Evolutionary conservation across 2,797 vertebrate genomes (phyloP), one percentile per base, ranked within the genome.

Genomic region (Muraenolepis orangiensis): DNA sequence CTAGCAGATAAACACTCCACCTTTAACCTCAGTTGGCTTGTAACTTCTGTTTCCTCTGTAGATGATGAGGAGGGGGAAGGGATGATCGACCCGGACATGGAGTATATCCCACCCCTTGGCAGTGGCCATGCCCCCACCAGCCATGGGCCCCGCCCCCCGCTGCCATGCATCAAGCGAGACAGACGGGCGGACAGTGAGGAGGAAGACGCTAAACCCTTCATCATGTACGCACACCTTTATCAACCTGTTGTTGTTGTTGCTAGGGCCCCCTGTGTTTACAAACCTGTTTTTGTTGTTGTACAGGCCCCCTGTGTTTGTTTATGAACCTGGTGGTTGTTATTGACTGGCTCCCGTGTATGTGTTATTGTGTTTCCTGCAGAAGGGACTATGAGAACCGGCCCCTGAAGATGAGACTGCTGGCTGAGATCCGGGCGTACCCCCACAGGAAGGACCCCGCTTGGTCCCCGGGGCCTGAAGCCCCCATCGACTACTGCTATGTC

Each of bases 401-500:
- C 0, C 88, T 94, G 72, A 98, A 96, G 91, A 91, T 98, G 68
- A 88, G 86, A 74, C 88, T 99, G 74, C 87, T 99, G 88, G 93
- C 94, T 0, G 95, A 99, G 92, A 96, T 99, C 76, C 88, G 92
- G 4, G 93, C 95, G 0, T 83, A 93, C 82, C 88, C 90, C 0
- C 95, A 96, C 85, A 93, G 86, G 81, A 91, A 87, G 31, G 91
- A 96, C 29, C 85, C 93, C 0, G 84, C 78, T 78, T 97, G 96
- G 97, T 92, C 73, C 14, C 91, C 96, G 0, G 94, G 95, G 73
- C 87, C 94, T 0, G 94, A 94, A 1, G 93, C 95, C 13, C 93
- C 98, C 70, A 89, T 99, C 1, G 97, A 99, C 91, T 99, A 98
- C 91, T 98, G 97, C 92, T 99, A 98, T 0, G 96, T 98, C 40